Percentiles rank a stretch among this genome's conserved stretches.
Conservation (phyloP, 1,140 invertebrate species). For the Drosophila chauvacae region DNA sequence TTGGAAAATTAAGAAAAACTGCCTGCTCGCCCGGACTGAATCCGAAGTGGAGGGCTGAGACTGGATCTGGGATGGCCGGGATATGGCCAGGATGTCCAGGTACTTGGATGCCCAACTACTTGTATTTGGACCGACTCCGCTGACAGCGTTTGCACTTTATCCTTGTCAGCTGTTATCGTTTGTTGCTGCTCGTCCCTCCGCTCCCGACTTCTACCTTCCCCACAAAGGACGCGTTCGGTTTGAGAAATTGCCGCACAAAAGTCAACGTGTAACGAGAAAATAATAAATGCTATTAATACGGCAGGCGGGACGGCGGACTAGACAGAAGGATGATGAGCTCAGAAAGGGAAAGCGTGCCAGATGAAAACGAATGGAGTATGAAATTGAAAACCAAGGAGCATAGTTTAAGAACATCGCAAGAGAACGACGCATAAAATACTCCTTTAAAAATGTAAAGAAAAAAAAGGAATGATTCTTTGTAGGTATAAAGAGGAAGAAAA, state of each 20-base stretch:
- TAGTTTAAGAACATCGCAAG: conserved; percentile 44
- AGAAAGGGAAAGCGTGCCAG: conserved; percentile 50
- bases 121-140: conserved; percentile 43
- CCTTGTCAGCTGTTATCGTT: conserved; percentile 79
- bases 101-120: conserved; percentile 27
- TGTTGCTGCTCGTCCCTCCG: conserved; percentile 35
- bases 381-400: conserved; percentile 69
- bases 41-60: conserved; percentile 19
- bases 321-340: conserved; percentile 9
- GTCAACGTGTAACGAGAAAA: conserved; percentile 83
- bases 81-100: conserved; percentile 22
- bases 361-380: conserved; percentile 78
- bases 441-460: not conserved
- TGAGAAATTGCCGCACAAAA: conserved; percentile 81
- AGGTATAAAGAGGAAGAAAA: too few species aligned
- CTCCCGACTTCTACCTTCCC: not conserved
- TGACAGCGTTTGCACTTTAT: conserved; percentile 79
- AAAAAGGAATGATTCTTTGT: too few species aligned
- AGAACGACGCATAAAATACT: not conserved
- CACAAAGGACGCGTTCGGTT: conserved; percentile 40
- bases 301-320: conserved; percentile 28
- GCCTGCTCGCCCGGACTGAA: conserved; percentile 8
- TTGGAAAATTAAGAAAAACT: conserved; percentile 60
- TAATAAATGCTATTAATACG: conserved; percentile 83
- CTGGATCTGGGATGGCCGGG: conserved; percentile 9